Evolutionary conservation across 2,888 invertebrate species (phyloP), one percentile per base, ranked within the genome.

Genomic region (Dynastes grantii): DNA sequence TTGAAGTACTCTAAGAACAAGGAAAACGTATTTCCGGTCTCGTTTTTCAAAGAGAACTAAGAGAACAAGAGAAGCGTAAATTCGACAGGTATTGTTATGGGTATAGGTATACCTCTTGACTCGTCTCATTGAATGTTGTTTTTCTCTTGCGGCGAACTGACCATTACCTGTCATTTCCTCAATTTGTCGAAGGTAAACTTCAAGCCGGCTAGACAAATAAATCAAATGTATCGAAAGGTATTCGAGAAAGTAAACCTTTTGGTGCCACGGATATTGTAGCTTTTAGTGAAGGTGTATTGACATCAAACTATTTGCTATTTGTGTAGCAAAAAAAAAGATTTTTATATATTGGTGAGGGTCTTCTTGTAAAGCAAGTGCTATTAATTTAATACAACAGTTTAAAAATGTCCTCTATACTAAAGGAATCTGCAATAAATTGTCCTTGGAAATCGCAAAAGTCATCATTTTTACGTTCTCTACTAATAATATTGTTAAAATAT

Each of bases 141-240:
- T 51, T 27, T 51, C 27, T 68, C 8, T 68, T 68, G 51, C 49
- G 68, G 9, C 45, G 51, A 29, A 49, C 45, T 68, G 68, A 68
- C 49, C 68, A 49, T 68, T 68, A 68, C 68, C 68, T 68, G 68
- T 68, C 51, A 22, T 68, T 68, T 68, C 68, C 68, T 68, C 68
- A 68, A 68, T 68, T 68, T 68, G 68, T 68, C 13, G 29, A 68
- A 68, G 68, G 68, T 68, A 68, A 68, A 68, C 49, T 65, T 65
- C 65, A 11, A 22, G 11, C 6, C 16, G 65, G 40, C 65, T 65
- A 16, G 49, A 49, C 68, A 68, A 68, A 68, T 68, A 68, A 68
- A 68, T 68, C 49, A 49, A 22, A 22, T 68, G 22, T 45, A 51
- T 49, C 29, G 27, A 49, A 22, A 68, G n/a, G 49, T 40, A 68